Conservation (phyloP, 2,113 vertebrate genomes). For the Candoia aspera region DNA sequence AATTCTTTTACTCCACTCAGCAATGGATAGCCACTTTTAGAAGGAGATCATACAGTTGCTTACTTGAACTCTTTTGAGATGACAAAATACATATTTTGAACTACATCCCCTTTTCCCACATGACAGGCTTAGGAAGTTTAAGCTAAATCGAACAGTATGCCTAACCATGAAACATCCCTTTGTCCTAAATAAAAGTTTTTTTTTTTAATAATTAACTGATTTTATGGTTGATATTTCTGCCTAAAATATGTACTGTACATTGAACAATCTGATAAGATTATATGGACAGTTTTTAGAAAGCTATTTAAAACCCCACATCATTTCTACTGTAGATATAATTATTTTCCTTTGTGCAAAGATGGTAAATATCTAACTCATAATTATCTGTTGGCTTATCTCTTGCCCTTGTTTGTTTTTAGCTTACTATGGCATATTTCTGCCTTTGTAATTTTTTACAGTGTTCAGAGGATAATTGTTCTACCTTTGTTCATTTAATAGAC, state of each 20-base stretch:
- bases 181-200: background rate
- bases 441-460: constrained; percentile 27
- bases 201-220: background rate
- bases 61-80: background rate
- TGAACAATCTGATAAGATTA: background rate
- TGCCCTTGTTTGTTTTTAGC: background rate
- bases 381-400: background rate
- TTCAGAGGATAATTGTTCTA: background rate
- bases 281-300: background rate
- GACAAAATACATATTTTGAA: background rate
- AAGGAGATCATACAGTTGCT: background rate
- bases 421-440: fast-evolving
- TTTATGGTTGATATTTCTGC: background rate
- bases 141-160: background rate
- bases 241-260: background rate
- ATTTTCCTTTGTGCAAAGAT: constrained; percentile 15
- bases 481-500: background rate
- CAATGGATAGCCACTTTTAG: background rate
- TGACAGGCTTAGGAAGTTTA: background rate
- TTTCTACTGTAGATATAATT: constrained; percentile 30
- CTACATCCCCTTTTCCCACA: background rate
- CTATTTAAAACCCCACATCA: background rate
- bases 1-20: background rate
- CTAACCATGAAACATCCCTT: background rate
- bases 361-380: constrained; percentile 12